Evolutionary conservation across 2,797 vertebrate species (phyloP), one percentile per base, ranked within the genome.

Genomic region (Mycteria americana): DNA sequence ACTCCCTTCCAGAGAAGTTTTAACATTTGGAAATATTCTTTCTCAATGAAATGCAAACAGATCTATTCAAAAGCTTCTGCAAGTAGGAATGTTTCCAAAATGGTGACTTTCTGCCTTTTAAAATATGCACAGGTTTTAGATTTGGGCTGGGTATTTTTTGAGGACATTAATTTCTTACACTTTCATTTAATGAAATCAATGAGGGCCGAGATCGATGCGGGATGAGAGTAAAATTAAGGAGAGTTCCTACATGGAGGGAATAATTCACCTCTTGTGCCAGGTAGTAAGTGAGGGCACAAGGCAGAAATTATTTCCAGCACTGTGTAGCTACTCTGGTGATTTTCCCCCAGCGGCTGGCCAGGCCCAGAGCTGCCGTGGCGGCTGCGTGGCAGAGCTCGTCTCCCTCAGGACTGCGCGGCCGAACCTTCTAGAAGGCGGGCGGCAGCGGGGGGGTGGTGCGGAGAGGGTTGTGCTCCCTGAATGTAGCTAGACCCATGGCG

Each of bases 111-210:
- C 51, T 41, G 31, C 10, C 43, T 60, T 74, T 54, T 60, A 9
- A 30, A 3, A 25, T 0, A 0, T 12, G 21, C 30, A 3, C 2
- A 0, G 14, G 62, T 74, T 75, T 53, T 46, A 33, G 24, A 35
- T 35, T 25, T 18, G 48, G 30, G 9, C 4, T 9, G 30, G 31
- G 2, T 41, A 1, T 50, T 88, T 62, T 69, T 7, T 27, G 35
- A 51, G 27, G 30, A 19, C 18, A 4, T 25, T 13, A 3, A 7
- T 45, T 69, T 50, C 18, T 39, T n/a, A 18, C 0, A 0, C 19
- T 43, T 67, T 9, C 1, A 5, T 50, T 11, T n/a, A 41, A 18
- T 0, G 6, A 19, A 45, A 21, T 9, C 16, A 12, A 0, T 2
- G 33, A 35, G 27, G n/a, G 28, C 12, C 25, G 13, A 19, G 33